These are phyloP conservation scores for Ranitomeya imitator DNA, from an alignment of 2,113 vertebrate species.

Conservation along the genomic window DNA sequence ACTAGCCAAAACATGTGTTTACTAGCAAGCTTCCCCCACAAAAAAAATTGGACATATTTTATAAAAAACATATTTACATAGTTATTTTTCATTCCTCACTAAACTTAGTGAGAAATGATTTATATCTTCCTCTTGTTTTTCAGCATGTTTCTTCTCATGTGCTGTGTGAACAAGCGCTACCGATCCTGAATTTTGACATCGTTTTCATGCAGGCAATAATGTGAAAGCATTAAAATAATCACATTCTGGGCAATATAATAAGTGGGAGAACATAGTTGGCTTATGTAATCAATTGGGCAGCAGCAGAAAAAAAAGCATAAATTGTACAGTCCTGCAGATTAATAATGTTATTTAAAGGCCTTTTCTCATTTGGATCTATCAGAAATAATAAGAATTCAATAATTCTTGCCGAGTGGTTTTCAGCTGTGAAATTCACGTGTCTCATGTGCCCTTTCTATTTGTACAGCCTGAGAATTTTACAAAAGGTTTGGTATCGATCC, in stretches of 20 bases:
- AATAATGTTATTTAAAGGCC: neutral
- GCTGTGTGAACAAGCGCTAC: too few relatives aligned
- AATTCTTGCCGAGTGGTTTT: neutral
- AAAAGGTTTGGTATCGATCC: slow-evolving; percentile 35
- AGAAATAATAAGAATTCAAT: neutral
- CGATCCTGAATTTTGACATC: too few relatives aligned
- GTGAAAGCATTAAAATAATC: neutral
- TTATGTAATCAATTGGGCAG: neutral
- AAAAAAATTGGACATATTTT: too few relatives aligned
- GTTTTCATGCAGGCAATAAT: neutral
- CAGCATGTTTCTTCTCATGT: too few relatives aligned
- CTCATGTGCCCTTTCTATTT: neutral
- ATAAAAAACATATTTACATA: too few relatives aligned
- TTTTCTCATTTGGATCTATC: neutral
- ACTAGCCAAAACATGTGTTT: too few relatives aligned
- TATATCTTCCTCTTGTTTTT: too few relatives aligned
- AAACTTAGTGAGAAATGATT: too few relatives aligned
- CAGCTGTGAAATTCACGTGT: neutral
- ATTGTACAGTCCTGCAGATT: neutral
- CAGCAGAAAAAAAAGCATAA: neutral
- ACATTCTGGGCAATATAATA: neutral
- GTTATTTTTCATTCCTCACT: too few relatives aligned
- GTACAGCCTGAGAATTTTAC: slow-evolving; percentile 14
- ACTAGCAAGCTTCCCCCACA: too few relatives aligned
- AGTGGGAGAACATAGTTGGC: neutral